A percentile compares a stretch with the other conserved stretches of the same genome.
Evolutionary conservation across 2,797 vertebrate genomes (phyloP).

Genomic region (Crax fasciolata): DNA sequence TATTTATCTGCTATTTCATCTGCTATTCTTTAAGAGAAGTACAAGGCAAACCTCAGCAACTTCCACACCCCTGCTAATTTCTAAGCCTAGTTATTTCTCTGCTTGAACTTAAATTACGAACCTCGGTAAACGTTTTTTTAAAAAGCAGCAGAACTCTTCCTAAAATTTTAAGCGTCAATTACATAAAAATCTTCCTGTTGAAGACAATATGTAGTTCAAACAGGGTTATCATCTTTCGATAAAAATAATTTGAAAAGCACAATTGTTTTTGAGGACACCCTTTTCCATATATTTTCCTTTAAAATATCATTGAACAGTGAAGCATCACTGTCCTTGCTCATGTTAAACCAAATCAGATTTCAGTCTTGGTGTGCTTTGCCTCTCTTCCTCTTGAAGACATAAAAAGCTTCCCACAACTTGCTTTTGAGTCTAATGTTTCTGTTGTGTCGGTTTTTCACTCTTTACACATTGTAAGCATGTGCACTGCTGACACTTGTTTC

Average conservation of each 20-base stretch:
- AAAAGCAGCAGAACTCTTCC: not conserved
- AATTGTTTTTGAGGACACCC: rapidly evolving
- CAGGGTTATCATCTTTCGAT: not conserved
- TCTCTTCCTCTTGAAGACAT: not conserved
- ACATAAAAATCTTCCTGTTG: not conserved
- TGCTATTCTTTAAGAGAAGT: not conserved
- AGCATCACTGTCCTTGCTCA: not conserved
- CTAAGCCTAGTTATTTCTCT: not conserved
- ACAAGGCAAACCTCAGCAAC: not conserved
- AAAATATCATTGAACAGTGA: not conserved
- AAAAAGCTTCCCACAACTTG: not conserved
- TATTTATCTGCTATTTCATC: not conserved
- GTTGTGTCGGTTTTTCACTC: not conserved
- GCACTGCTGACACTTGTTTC: not conserved
- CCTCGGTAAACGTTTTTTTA: not conserved
- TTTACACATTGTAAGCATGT: not conserved
- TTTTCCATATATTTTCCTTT: not conserved
- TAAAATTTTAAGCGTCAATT: not conserved
- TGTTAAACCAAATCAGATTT: not conserved
- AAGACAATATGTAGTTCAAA: not conserved
- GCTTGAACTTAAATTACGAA: not conserved
- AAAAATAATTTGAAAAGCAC: not conserved
- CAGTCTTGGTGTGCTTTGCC: not conserved
- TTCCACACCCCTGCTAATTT: not conserved
- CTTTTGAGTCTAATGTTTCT: not conserved